Evolutionary conservation across 2,888 invertebrate genomes (phyloP).

Genomic region (Saturnia japonica): DNA sequence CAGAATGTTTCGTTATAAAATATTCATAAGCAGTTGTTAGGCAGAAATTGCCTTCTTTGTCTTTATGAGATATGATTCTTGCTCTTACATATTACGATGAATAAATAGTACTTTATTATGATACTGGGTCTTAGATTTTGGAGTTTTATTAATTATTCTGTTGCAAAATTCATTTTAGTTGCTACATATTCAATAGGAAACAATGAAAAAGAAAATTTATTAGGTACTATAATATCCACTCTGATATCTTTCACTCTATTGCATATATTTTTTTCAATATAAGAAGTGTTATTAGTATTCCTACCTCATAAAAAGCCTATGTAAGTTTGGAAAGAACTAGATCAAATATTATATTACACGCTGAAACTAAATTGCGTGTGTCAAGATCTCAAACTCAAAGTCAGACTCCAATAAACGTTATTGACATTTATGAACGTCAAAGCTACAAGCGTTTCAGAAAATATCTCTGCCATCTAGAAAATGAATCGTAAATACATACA

Average conservation of each 20-base stretch:
- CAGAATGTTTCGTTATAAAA: constrained; percentile 46
- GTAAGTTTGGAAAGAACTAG: no score
- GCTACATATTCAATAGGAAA: no score
- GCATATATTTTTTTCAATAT: no score
- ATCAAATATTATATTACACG: neutral
- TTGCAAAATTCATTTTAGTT: no score
- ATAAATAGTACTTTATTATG: neutral
- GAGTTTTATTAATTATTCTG: no score
- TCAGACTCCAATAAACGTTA: neutral
- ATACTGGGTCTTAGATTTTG: neutral
- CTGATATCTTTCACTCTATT: no score
- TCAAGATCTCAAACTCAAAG: neutral
- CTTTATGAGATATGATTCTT: constrained; percentile 5
- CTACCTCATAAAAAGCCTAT: no score
- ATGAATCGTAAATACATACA: neutral
- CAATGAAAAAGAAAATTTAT: no score
- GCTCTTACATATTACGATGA: constrained; percentile 10
- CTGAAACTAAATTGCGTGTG: neutral
- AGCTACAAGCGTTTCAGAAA: neutral
- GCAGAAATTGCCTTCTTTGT: constrained; percentile 31
- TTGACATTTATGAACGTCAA: neutral
- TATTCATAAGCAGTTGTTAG: constrained; percentile 47
- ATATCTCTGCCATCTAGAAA: neutral
- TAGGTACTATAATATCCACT: no score
- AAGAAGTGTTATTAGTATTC: no score